Percentiles rank a stretch among this genome's conserved stretches.
phyloP scores from a whole-genome alignment of 2,888 invertebrate genomes.

The Mayetiola destructor region DNA sequence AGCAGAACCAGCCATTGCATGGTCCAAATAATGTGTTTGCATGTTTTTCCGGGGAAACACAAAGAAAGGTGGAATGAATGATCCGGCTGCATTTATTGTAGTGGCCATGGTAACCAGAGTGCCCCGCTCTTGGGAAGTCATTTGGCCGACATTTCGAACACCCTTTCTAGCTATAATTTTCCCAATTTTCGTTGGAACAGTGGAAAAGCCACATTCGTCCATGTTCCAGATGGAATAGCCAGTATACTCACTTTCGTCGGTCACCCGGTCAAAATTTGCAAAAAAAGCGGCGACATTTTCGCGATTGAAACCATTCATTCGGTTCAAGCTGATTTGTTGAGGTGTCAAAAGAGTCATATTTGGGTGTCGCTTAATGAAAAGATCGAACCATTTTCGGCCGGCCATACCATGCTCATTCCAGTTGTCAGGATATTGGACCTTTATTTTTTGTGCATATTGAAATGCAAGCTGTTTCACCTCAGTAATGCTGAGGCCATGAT shows the following conservation, averaged over 20 bases:
- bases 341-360: no score
- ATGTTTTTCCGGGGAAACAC: slow-evolving; percentile 18
- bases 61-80: neutral
- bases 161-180: neutral
- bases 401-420: neutral
- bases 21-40: neutral
- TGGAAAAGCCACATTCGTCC: no score
- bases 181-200: neutral
- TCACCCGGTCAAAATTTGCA: neutral
- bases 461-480: neutral
- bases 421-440: neutral
- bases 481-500: neutral
- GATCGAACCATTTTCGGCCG: neutral
- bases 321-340: neutral
- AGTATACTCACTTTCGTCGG: neutral
- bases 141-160: neutral
- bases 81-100: slow-evolving; percentile 11
- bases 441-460: neutral
- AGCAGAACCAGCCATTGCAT: no score
- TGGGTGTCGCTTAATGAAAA: no score
- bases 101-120: slow-evolving; percentile 17
- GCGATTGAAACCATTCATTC: neutral
- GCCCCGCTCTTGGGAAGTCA: slow-evolving; percentile 16
- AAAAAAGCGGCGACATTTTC: neutral
- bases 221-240: no score